phyloP scores from a whole-genome alignment of 2,113 vertebrate species.

The Rhodinocichla rosea region DNA sequence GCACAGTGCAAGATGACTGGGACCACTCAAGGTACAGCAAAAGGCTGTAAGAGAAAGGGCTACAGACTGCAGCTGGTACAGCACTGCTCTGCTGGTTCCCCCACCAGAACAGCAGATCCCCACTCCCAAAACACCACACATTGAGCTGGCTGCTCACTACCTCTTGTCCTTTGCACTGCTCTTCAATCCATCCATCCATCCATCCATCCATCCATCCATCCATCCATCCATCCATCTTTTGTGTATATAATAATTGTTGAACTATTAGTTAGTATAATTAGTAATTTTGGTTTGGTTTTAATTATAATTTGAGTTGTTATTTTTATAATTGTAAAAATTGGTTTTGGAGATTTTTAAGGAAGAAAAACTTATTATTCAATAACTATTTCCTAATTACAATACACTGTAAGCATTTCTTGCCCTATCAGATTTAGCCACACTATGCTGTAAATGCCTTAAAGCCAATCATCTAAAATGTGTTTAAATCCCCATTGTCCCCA shows the following conservation, averaged over 20 bases:
- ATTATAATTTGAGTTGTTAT: background rate
- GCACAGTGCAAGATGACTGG: background rate
- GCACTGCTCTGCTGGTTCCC: background rate
- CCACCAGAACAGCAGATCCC: background rate
- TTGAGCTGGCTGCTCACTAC: accelerated
- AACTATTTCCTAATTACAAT: background rate
- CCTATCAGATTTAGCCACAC: background rate
- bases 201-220: background rate
- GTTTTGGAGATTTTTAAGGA: background rate
- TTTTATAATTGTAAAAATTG: background rate
- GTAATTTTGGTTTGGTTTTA: background rate
- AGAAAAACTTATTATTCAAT: background rate
- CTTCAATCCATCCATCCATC: background rate
- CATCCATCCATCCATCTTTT: background rate
- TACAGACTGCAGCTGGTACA: background rate
- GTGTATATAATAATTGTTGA: background rate
- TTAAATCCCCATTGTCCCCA: background rate
- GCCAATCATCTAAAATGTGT: background rate
- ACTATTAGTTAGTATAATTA: background rate
- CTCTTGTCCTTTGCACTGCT: background rate
- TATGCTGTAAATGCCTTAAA: background rate
- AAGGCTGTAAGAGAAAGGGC: background rate
- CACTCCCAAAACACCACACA: background rate
- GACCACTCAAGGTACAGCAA: background rate
- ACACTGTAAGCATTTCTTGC: background rate